These are phyloP conservation scores for Conomelus anceps DNA, from an alignment of 2,888 invertebrate genomes.

Conservation along the genomic window DNA sequence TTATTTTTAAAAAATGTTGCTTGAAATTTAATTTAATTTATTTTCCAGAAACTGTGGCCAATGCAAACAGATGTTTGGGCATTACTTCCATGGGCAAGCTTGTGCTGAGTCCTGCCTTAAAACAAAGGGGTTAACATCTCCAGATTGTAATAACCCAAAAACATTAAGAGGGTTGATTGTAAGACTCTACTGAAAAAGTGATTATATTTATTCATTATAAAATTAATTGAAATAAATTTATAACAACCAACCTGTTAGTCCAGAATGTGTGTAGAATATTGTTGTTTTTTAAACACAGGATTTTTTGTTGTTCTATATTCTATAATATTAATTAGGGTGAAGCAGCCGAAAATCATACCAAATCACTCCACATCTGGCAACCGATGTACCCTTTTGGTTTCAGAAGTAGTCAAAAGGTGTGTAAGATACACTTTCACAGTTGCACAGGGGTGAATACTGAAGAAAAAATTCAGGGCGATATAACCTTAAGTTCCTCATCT, in stretches of 20 bases:
- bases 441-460: too few species aligned
- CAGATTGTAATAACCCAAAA: slow-evolving; percentile 48
- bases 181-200: slow-evolving; percentile 29
- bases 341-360: too few species aligned
- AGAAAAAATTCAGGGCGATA: too few species aligned
- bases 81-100: slow-evolving; percentile 75
- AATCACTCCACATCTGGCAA: too few species aligned
- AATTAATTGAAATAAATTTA: background rate
- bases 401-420: too few species aligned
- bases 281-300: background rate
- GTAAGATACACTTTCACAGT: too few species aligned
- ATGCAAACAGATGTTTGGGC: slow-evolving; percentile 80
- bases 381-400: too few species aligned
- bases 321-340: too few species aligned
- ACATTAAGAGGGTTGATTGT: slow-evolving; percentile 44
- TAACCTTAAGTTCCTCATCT: too few species aligned
- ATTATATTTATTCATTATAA: background rate
- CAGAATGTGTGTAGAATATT: background rate
- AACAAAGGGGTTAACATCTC: slow-evolving; percentile 38
- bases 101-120: slow-evolving; percentile 76
- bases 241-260: background rate
- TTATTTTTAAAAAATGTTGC: too few species aligned
- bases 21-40: slow-evolving; percentile 27
- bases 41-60: slow-evolving; percentile 64
- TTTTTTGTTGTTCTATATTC: too few species aligned